Evolutionary conservation across 1,140 invertebrate genomes (phyloP).

Genomic region (Apolygus lucorum): DNA sequence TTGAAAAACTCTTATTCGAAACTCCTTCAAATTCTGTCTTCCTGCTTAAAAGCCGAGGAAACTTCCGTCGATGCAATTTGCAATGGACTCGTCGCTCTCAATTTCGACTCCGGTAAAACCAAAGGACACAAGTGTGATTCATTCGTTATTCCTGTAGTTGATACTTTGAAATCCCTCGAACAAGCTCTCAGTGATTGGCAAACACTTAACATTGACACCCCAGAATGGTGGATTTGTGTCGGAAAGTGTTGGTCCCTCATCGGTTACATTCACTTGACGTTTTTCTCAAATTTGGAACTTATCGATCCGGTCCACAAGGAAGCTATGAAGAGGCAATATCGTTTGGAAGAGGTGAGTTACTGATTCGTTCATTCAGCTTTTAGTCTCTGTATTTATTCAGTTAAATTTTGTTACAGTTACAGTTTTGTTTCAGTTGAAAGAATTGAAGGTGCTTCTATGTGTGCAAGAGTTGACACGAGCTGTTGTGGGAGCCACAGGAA

Average conservation of each 20-base stretch:
- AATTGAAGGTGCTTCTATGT: slow-evolving; percentile 32
- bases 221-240: slow-evolving; percentile 25
- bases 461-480: slow-evolving; percentile 30
- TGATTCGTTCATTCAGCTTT: not conserved
- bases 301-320: slow-evolving; percentile 70
- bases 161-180: not conserved
- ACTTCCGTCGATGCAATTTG: not conserved
- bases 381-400: not conserved
- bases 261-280: slow-evolving; percentile 40
- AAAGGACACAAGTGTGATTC: not conserved
- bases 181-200: not conserved
- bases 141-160: not conserved
- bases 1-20: slow-evolving; percentile 27
- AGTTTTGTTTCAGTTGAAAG: slow-evolving; percentile 24
- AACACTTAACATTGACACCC: not conserved
- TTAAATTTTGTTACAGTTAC: not conserved
- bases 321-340: slow-evolving; percentile 54
- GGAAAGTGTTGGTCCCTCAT: slow-evolving; percentile 39
- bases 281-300: slow-evolving; percentile 41
- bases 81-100: not conserved
- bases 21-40: not conserved
- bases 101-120: not conserved
- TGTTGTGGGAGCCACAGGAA: slow-evolving; percentile 18
- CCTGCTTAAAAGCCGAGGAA: not conserved
- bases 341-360: slow-evolving; percentile 47